Conservation (phyloP, 2,888 invertebrate species). For the Drosophila engyochracea region DNA sequence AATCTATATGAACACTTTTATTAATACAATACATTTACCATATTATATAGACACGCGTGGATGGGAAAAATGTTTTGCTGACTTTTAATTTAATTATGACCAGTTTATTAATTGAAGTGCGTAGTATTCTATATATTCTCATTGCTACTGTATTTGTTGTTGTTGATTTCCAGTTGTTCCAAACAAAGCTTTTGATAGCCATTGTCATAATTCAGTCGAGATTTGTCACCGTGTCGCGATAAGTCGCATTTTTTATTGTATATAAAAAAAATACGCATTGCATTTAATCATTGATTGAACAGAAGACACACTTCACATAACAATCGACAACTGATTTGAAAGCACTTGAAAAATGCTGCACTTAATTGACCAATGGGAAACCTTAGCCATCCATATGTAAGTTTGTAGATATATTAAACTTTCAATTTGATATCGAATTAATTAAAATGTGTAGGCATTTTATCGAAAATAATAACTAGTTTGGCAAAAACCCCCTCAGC, state of each 20-base stretch:
- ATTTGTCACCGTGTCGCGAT: conserved; percentile 34
- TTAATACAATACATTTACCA: conserved; percentile 10
- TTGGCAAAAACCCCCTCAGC: neutral
- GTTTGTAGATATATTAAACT: conserved; percentile 9
- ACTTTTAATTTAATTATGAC: conserved; percentile 75
- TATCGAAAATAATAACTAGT: neutral
- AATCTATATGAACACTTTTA: conserved; percentile 54
- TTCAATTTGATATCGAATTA: neutral
- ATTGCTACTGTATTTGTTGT: conserved; percentile 12
- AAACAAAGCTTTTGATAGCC: conserved; percentile 30
- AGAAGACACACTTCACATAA: neutral
- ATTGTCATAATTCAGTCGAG: conserved; percentile 46
- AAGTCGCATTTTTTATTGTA: conserved; percentile 33
- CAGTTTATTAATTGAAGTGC: conserved; percentile 71
- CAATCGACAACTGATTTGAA: neutral
- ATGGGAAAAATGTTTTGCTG: conserved; percentile 17
- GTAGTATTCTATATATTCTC: conserved; percentile 37
- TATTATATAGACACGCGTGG: conserved; percentile 3
- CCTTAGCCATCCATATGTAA: conserved; percentile 67
- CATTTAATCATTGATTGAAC: neutral
- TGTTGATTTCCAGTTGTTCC: neutral
- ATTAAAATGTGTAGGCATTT: neutral
- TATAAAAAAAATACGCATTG: neutral
- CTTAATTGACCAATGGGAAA: conserved; percentile 69
- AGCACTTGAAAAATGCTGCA: conserved; percentile 49